Conservation (phyloP, 2,888 invertebrate genomes). For the Dorcus hopei region DNA sequence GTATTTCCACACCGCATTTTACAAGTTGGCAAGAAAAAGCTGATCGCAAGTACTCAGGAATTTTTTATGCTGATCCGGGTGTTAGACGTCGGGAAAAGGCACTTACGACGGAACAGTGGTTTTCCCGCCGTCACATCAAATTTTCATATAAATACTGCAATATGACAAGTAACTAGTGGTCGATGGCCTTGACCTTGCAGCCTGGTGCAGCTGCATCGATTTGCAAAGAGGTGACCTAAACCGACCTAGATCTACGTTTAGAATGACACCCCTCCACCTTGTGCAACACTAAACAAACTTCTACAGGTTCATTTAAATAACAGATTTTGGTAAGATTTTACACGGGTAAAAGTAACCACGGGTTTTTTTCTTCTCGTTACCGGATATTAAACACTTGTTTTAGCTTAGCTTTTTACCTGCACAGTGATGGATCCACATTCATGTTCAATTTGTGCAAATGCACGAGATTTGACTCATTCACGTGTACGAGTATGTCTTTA, state of each 20-base stretch:
- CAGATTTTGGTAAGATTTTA: background rate
- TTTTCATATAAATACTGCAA: slow-evolving; percentile 22
- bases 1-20: too few species aligned
- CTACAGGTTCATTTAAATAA: background rate
- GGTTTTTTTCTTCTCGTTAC: background rate
- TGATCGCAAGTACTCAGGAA: too few species aligned
- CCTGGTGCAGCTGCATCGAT: slow-evolving; percentile 44
- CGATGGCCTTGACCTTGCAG: slow-evolving; percentile 40
- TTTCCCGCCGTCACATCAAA: slow-evolving; percentile 8
- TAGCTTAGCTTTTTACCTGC: too few species aligned
- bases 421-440: too few species aligned
- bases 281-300: slow-evolving; percentile 9
- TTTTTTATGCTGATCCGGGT: too few species aligned
- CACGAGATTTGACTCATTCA: too few species aligned
- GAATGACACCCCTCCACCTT: background rate
- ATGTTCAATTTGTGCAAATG: too few species aligned
- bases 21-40: too few species aligned
- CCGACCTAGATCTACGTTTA: slow-evolving; percentile 15
- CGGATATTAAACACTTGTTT: background rate
- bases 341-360: background rate
- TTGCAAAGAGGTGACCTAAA: slow-evolving; percentile 39
- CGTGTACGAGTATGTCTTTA: too few species aligned
- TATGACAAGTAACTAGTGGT: slow-evolving; percentile 22
- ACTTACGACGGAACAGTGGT: background rate
- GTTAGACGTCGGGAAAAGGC: too few species aligned